Evolutionary conservation across 2,888 invertebrate genomes (phyloP), one percentile per base, ranked within the genome.

Genomic region (Entomobrya multifasciata): DNA sequence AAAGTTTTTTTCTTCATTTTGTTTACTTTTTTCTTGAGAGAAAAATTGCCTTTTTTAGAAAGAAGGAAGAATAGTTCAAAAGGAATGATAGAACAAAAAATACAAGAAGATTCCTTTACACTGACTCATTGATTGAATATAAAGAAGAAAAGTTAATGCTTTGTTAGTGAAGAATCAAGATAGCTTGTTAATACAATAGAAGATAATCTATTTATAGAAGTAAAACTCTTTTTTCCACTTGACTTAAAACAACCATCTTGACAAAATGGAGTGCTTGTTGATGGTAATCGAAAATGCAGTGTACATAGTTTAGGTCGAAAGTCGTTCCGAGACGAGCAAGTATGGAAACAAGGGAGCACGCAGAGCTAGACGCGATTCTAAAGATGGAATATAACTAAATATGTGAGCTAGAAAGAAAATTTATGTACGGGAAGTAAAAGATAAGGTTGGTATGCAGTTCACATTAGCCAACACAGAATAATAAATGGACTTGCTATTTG

Each of bases 181-280:
- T 15, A 41, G 11, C 41, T 52, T 52, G 15, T 52, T 52, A 3
- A 8, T n/a, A 52, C 22, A 49, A 27, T n/a, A 55, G n/a, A 11
- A 70, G 47, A 67, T 62, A 47, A 70, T 81, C 72, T 72, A 81
- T 72, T 72, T 70, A 57, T 72, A 81, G 81, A 55, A 79, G 44
- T 20, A 36, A 65, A 78, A 15, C 62, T 44, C 60, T 36, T 44
- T 52, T 36, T n/a, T n/a, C n/a, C n/a, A 11, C 25, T 52, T 52
- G n/a, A n/a, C n/a, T 52, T 15, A 17, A 17, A 17, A 17, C 36
- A 36, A 36, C 8, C 36, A 36, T 36, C 36, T 6, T 6, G 8
- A 36, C 36, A 36, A 36, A 36, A 36, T 36, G 36, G 36, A 36
- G 36, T 36, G 5, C 36, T 6, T 17, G 52, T 52, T 8, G n/a